Evolutionary conservation across 2,888 invertebrate genomes (phyloP).

Genomic region (Trilocha varians): DNA sequence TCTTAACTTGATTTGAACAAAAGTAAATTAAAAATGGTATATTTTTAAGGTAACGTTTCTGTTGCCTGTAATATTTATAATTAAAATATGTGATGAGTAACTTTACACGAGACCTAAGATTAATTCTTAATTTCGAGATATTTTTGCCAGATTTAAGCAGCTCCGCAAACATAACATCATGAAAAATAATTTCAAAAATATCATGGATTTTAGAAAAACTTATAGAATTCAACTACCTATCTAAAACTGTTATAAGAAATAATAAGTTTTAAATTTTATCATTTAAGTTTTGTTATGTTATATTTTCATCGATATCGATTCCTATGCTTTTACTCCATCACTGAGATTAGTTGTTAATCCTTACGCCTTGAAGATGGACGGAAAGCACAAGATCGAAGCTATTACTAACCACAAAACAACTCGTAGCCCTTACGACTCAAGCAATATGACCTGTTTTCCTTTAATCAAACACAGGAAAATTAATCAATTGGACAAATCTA

Average conservation of each 20-base stretch:
- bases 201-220: no score
- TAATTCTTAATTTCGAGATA: no score
- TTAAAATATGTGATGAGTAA: no score
- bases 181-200: no score
- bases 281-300: no score
- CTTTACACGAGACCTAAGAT: no score
- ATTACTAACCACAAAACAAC: constrained; percentile 8
- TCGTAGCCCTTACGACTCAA: constrained; percentile 5
- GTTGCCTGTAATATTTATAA: no score
- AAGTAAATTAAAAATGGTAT: not conserved
- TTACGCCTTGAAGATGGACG: constrained; percentile 22
- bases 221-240: not conserved
- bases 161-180: no score
- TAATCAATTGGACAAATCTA: not conserved
- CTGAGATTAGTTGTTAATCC: constrained; percentile 12
- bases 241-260: no score
- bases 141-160: no score
- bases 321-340: constrained; percentile 1
- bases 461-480: constrained; percentile 3
- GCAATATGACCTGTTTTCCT: constrained; percentile 6
- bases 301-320: not conserved
- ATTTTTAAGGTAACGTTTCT: no score
- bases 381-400: constrained; percentile 26
- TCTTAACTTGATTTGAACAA: no score
- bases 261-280: not conserved